A percentile compares a stretch with the other conserved stretches of the same genome.
These are phyloP conservation scores for Acromyrmex echinatior DNA, from an alignment of 1,140 invertebrate genomes.

Conservation along the genomic window DNA sequence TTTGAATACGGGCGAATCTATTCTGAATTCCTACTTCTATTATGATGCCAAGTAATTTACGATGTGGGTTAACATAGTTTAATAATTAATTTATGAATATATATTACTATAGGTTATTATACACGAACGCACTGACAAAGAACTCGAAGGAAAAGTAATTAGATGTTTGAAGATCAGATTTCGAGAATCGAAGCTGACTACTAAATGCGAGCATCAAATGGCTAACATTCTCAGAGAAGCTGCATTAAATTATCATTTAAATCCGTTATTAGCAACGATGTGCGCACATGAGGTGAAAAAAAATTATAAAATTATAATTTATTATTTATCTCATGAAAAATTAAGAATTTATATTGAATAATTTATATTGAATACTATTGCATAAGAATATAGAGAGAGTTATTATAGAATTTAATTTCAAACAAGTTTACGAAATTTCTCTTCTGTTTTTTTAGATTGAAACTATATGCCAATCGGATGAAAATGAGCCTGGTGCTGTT, in stretches of 20 bases:
- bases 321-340: not conserved
- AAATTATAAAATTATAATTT: conserved; percentile 21
- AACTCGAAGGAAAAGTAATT: conserved; percentile 88
- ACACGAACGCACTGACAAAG: conserved; percentile 82
- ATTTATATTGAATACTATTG: not conserved
- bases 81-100: conserved; percentile 18
- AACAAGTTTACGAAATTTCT: conserved; percentile 9
- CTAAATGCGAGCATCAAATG: conserved; percentile 94
- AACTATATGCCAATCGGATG: conserved; percentile 85
- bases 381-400: not conserved
- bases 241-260: conserved; percentile 94
- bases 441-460: conserved; percentile 69
- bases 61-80: not conserved
- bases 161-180: conserved; percentile 93
- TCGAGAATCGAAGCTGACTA: conserved; percentile 90
- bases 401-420: conserved; percentile 14
- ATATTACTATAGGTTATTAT: conserved; percentile 77
- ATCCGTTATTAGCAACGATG: conserved; percentile 92
- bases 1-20: no score
- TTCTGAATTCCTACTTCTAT: no score
- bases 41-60: no score
- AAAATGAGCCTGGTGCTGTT: conserved; percentile 87
- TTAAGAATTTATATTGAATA: not conserved
- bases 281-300: conserved; percentile 89
- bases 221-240: conserved; percentile 93